A percentile compares a stretch with the other conserved stretches of the same genome.
Evolutionary conservation across 1,140 invertebrate genomes (phyloP).

Genomic region (Nylanderia fulva): DNA sequence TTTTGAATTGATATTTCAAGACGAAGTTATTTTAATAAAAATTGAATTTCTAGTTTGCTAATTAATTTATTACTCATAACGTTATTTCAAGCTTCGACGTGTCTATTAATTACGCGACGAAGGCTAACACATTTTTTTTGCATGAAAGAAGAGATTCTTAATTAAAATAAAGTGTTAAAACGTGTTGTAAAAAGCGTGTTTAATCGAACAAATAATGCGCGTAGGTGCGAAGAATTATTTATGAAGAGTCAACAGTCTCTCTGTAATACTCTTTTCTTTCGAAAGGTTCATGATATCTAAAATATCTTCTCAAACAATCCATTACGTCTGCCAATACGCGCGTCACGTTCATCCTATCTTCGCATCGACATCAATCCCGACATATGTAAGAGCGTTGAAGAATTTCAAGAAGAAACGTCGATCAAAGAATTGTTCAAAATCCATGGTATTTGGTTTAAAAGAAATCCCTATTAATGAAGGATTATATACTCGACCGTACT

Average conservation of each 20-base stretch:
- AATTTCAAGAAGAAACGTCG: neutral
- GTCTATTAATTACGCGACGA: neutral
- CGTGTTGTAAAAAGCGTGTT: neutral
- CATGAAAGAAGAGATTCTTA: neutral
- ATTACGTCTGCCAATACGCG: neutral
- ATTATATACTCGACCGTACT: neutral
- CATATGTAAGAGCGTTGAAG: too few species aligned
- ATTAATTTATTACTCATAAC: neutral
- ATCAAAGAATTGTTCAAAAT: neutral
- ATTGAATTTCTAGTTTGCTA: neutral
- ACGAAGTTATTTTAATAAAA: neutral
- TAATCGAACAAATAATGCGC: neutral
- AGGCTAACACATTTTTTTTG: neutral
- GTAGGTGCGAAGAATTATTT: conserved; percentile 5
- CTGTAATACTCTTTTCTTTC: neutral
- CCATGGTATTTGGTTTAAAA: neutral
- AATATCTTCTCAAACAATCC: neutral
- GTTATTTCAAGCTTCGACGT: neutral
- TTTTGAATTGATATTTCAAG: neutral
- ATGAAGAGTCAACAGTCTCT: neutral
- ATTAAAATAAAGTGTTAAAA: conserved; percentile 10
- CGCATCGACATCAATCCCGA: neutral
- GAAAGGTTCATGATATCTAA: neutral
- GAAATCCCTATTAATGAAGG: neutral
- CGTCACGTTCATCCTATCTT: neutral